phyloP scores from a whole-genome alignment of 2,113 vertebrate species.

The Saguinus midas region DNA sequence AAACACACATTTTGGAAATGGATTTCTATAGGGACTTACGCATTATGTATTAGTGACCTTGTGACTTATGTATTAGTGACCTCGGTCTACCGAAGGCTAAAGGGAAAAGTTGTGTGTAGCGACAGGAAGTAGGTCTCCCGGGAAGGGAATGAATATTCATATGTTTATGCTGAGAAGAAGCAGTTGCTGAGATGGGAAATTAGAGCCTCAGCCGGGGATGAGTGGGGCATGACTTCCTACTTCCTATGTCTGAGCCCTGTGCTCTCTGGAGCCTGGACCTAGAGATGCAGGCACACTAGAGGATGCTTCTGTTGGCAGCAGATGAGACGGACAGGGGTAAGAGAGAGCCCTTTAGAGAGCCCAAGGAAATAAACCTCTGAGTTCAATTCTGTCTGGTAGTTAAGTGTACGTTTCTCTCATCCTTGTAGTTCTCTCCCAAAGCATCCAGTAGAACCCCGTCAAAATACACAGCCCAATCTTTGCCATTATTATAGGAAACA shows the following conservation, averaged over 20 bases:
- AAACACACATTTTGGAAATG: background rate
- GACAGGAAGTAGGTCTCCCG: background rate
- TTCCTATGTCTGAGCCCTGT: too few species aligned
- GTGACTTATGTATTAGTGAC: background rate
- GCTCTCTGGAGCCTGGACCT: background rate
- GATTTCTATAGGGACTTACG: background rate
- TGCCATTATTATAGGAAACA: background rate
- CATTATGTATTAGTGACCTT: background rate
- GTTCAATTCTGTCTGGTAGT: background rate
- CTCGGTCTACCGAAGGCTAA: background rate
- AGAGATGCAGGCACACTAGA: too few species aligned
- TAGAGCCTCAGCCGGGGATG: background rate
- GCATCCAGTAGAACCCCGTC: background rate
- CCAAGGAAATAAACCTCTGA: background rate
- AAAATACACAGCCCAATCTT: background rate
- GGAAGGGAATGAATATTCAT: background rate
- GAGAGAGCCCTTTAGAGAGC: background rate
- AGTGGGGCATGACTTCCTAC: background rate
- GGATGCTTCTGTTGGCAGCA: background rate
- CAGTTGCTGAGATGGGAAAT: background rate
- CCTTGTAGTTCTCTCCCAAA: background rate
- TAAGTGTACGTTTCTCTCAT: background rate
- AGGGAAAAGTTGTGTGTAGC: background rate
- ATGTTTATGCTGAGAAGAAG: background rate
- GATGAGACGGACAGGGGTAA: background rate